Conservation (phyloP, 2,113 vertebrate species). For the Kryptolebias marmoratus region DNA sequence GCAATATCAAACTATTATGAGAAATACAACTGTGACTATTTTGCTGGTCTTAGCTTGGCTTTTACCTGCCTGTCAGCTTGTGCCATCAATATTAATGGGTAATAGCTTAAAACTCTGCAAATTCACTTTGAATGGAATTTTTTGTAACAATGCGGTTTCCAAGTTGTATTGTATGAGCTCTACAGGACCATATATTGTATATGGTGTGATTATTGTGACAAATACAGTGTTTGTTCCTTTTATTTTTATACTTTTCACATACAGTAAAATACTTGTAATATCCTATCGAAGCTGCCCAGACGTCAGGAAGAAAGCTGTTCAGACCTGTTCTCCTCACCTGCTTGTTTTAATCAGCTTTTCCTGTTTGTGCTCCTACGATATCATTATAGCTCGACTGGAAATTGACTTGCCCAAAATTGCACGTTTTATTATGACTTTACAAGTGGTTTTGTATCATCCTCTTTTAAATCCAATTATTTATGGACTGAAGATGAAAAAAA, state of each 20-base stretch:
- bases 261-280: background rate
- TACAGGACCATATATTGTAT: background rate
- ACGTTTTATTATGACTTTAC: conserved; percentile 19
- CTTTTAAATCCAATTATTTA: conserved; percentile 30
- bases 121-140: conserved; percentile 19
- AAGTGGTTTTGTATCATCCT: conserved; percentile 14
- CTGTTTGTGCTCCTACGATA: conserved; percentile 7
- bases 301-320: conserved; percentile 26
- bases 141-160: conserved; percentile 28
- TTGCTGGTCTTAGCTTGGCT: conserved; percentile 23
- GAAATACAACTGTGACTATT: background rate
- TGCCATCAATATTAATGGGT: background rate
- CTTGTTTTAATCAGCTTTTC: conserved; percentile 4
- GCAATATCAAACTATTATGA: conserved; percentile 32
- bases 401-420: conserved; percentile 12
- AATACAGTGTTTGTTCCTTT: background rate
- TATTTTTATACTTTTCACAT: background rate
- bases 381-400: background rate
- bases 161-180: conserved; percentile 3
- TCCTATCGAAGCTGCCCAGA: background rate
- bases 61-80: background rate
- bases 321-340: conserved; percentile 41
- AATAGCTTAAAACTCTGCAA: background rate
- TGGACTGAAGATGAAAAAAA: conserved; percentile 30
- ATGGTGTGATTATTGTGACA: background rate